A percentile compares a stretch with the other conserved stretches of the same genome.
phyloP scores from a whole-genome alignment of 2,888 invertebrate species.

The Adelognathus sp. region DNA sequence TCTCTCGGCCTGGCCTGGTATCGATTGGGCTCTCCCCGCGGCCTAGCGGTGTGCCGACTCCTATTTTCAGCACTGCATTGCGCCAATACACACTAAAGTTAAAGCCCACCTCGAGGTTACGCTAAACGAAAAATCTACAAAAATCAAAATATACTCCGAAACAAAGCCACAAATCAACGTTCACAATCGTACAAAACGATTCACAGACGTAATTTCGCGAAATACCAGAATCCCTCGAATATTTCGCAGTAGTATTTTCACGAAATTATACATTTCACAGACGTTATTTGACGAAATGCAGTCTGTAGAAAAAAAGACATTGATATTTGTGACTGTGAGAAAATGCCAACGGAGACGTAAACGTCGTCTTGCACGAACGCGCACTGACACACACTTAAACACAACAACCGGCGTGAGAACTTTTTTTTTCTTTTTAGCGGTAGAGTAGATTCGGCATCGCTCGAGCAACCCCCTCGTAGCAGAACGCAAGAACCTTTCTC shows the following conservation, averaged over 20 bases:
- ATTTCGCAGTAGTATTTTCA: no score
- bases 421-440: background rate
- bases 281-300: no score
- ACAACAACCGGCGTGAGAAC: conserved; percentile 3
- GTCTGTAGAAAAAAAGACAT: no score
- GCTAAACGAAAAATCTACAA: background rate
- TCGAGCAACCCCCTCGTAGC: background rate
- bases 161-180: background rate
- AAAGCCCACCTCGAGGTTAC: conserved; percentile 47
- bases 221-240: background rate
- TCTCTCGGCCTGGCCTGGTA: conserved; percentile 36
- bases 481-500: background rate
- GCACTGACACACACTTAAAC: background rate
- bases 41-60: conserved; percentile 50
- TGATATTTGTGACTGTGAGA: background rate
- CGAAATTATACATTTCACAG: no score
- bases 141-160: background rate
- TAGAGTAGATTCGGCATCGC: background rate
- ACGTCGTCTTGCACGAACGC: conserved; percentile 4
- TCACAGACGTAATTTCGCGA: background rate
- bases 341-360: background rate
- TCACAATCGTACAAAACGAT: background rate
- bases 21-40: conserved; percentile 53
- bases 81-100: conserved; percentile 59
- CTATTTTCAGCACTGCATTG: conserved; percentile 75